Evolutionary conservation across 1,140 invertebrate genomes (phyloP).

Genomic region (Hormaphis cornu): DNA sequence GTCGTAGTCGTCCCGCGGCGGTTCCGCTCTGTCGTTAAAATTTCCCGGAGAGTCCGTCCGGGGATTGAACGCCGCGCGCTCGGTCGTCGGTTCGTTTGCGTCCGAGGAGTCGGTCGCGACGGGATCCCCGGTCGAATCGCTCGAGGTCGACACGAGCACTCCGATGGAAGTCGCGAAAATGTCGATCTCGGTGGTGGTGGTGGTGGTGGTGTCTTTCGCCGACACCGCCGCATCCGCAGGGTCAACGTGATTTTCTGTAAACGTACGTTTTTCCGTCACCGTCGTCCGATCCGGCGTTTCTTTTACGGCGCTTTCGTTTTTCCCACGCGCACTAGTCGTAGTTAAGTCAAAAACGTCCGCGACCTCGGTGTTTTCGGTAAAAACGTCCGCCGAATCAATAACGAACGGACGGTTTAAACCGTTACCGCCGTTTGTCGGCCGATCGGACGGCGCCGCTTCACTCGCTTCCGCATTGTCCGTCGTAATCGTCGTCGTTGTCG

Average conservation of each 20-base stretch:
- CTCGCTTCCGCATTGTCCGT: neutral
- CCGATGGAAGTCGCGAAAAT: neutral
- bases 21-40: too few relatives aligned
- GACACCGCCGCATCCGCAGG: neutral
- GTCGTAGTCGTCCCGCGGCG: neutral
- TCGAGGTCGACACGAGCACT: neutral
- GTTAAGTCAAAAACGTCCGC: neutral
- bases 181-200: neutral
- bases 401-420: neutral
- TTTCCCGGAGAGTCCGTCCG: too few relatives aligned
- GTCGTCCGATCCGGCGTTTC: neutral
- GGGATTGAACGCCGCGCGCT: too few relatives aligned
- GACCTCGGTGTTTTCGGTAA: neutral
- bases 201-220: neutral
- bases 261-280: too few relatives aligned
- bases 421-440: too few relatives aligned
- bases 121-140: neutral
- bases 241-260: neutral
- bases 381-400: neutral
- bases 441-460: too few relatives aligned
- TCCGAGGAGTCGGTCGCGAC: too few relatives aligned
- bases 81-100: neutral
- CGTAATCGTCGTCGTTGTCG: neutral
- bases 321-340: conserved; percentile 9
- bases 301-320: conserved; percentile 18